These are phyloP conservation scores for Sciurus vulgaris DNA, from an alignment of 2,797 vertebrate genomes.

Conservation along the genomic window DNA sequence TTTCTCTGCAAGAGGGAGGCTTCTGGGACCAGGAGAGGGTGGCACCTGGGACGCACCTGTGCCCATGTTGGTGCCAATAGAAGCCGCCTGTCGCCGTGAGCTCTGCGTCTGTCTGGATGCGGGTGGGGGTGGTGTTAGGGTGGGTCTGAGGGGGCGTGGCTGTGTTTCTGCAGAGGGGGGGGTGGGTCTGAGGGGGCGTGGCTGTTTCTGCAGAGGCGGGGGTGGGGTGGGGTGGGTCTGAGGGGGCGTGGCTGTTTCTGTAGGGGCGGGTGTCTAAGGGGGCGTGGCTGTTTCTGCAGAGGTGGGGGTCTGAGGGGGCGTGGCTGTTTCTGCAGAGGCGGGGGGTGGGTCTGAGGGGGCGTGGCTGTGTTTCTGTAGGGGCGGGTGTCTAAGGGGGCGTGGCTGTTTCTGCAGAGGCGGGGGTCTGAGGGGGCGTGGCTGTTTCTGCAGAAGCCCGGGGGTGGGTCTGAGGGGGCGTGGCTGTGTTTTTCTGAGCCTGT, in stretches of 20 bases:
- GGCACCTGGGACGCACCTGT: neutral
- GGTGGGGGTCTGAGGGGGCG: no score
- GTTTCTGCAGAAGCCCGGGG: no score
- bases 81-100: neutral
- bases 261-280: neutral
- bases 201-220: no score
- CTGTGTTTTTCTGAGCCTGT: neutral
- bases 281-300: no score
- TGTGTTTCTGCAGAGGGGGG: neutral
- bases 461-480: neutral
- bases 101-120: neutral
- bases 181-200: neutral
- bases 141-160: neutral
- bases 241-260: neutral
- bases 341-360: no score
- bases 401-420: neutral
- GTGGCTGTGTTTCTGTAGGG: neutral
- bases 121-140: constrained; percentile 15
- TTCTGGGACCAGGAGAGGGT: no score
- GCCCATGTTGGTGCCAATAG: neutral
- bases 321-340: no score
- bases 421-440: neutral
- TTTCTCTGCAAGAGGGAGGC: no score
- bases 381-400: neutral
- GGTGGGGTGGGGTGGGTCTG: no score